These are phyloP conservation scores for Premnoplex brunnescens DNA, from an alignment of 2,797 vertebrate genomes.

Conservation along the genomic window DNA sequence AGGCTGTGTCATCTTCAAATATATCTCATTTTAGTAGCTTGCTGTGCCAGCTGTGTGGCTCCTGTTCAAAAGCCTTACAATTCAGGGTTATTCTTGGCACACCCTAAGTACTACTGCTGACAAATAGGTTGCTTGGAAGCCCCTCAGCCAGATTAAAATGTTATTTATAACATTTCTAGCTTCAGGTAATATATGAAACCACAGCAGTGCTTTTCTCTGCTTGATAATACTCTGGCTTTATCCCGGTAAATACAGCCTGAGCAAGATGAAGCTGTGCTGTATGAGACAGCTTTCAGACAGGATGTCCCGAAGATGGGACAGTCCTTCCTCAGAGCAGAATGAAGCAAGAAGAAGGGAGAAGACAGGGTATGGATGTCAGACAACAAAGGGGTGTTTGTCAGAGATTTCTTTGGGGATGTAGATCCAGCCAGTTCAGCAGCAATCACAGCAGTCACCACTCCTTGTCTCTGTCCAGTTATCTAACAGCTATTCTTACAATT, in stretches of 20 bases:
- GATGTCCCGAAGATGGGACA: background rate
- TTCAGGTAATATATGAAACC: background rate
- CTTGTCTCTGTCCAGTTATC: rapidly evolving
- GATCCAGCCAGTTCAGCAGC: background rate
- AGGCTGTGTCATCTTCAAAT: background rate
- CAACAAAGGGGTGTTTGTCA: background rate
- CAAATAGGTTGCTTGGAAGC: background rate
- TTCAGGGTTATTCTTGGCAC: background rate
- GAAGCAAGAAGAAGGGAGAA: background rate
- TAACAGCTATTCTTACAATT: background rate
- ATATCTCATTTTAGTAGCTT: background rate
- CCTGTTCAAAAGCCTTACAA: background rate
- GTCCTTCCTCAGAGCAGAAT: background rate
- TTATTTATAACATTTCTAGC: background rate
- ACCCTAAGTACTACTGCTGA: background rate
- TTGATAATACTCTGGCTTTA: background rate
- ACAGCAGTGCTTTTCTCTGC: background rate
- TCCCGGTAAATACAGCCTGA: background rate
- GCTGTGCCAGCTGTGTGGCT: slow-evolving; percentile 28
- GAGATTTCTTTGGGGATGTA: background rate
- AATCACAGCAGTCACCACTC: background rate
- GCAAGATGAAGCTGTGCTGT: background rate
- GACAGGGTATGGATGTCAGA: too few relatives aligned
- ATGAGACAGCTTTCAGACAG: background rate
- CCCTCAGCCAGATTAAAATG: background rate